A percentile compares a stretch with the other conserved stretches of the same genome.
These are phyloP conservation scores for Myzus persicae DNA, from an alignment of 1,140 invertebrate genomes.

Conservation along the genomic window DNA sequence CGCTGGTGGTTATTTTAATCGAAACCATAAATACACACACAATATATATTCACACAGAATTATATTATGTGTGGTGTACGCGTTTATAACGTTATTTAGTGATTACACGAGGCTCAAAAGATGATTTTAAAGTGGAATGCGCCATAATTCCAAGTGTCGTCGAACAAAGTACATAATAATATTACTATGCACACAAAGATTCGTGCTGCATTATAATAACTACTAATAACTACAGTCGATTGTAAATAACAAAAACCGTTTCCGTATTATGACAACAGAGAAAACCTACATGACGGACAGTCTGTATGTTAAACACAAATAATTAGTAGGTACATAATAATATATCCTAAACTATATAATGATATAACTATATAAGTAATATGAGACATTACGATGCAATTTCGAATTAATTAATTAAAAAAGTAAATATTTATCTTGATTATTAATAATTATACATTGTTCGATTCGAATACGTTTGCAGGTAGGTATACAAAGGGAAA, in stretches of 20 bases:
- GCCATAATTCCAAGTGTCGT: background rate
- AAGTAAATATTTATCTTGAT: constrained; percentile 3
- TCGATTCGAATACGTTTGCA: background rate
- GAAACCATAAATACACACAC: constrained; percentile 43
- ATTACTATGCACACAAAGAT: too few species aligned
- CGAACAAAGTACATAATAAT: background rate
- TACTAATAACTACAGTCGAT: too few species aligned
- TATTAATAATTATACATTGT: background rate
- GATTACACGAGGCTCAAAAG: background rate
- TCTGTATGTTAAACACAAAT: background rate
- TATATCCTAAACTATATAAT: background rate
- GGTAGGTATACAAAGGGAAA: too few species aligned
- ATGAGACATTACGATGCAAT: background rate
- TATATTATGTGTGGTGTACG: background rate
- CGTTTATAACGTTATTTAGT: constrained; percentile 7
- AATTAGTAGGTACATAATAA: background rate
- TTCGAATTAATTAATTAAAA: background rate
- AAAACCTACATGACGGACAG: too few species aligned
- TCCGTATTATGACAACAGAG: too few species aligned
- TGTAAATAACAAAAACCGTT: too few species aligned
- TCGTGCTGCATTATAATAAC: too few species aligned
- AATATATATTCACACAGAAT: background rate
- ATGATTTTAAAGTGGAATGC: background rate
- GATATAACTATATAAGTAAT: background rate
- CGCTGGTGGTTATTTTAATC: constrained; percentile 39